Percentiles rank a stretch among this genome's conserved stretches.
These are phyloP conservation scores for Cryptocephalus moraei DNA, from an alignment of 2,888 invertebrate species.

Conservation along the genomic window DNA sequence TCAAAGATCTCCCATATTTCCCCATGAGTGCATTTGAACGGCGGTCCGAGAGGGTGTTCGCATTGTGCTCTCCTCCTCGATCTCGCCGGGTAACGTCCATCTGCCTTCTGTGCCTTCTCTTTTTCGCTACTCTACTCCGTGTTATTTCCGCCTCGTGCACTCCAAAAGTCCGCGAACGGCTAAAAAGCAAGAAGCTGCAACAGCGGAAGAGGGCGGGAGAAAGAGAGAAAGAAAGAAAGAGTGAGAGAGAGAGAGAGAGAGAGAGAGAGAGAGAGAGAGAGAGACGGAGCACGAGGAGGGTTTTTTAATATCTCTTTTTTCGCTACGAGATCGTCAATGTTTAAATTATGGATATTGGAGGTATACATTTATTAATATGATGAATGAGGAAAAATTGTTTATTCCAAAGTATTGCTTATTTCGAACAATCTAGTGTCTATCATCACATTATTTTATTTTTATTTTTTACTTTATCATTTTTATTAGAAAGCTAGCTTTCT, in stretches of 20 bases:
- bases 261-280: neutral
- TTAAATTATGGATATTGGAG: too few relatives aligned
- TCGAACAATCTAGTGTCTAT: too few relatives aligned
- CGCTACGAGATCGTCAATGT: too few relatives aligned
- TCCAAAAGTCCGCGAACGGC: constrained; percentile 26
- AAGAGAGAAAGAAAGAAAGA: neutral
- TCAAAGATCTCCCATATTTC: constrained; percentile 27
- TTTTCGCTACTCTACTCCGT: constrained; percentile 19
- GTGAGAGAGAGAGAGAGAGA: neutral
- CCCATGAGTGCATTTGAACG: constrained; percentile 27
- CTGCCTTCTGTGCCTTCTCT: constrained; percentile 19
- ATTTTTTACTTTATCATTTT: too few relatives aligned
- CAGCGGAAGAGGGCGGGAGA: constrained; percentile 3
- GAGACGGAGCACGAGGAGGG: neutral
- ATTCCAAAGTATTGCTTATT: too few relatives aligned
- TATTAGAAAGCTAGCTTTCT: too few relatives aligned
- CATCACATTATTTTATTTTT: too few relatives aligned
- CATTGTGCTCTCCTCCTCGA: constrained; percentile 23
- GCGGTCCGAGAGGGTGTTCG: constrained; percentile 23
- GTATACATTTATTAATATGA: too few relatives aligned
- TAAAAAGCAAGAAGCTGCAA: constrained; percentile 25
- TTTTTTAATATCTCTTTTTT: too few relatives aligned
- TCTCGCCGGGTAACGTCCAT: constrained; percentile 18
- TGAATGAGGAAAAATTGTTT: too few relatives aligned
- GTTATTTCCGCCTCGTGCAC: constrained; percentile 26